These are phyloP conservation scores for Entomobrya multifasciata DNA, from an alignment of 2,888 invertebrate species.

Conservation along the genomic window DNA sequence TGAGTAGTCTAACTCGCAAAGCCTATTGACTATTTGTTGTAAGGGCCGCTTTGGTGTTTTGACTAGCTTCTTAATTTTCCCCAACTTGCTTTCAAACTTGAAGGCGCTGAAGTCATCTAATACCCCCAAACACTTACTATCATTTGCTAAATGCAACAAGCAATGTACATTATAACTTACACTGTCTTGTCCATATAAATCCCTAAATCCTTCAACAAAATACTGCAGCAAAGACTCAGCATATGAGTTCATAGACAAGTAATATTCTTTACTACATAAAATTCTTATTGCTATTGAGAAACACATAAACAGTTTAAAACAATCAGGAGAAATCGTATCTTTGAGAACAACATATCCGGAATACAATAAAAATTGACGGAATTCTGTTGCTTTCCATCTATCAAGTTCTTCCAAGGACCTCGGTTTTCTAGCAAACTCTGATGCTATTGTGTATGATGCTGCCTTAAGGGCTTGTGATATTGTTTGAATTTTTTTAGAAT, in stretches of 20 bases:
- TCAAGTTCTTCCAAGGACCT: slow-evolving; percentile 16
- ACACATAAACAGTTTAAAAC: neutral
- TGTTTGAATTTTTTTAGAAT: neutral
- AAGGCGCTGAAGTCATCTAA: slow-evolving; percentile 47
- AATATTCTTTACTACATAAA: neutral
- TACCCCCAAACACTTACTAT: neutral
- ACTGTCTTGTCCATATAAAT: slow-evolving; percentile 20
- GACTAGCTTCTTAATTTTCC: slow-evolving; percentile 18
- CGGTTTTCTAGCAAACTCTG: slow-evolving; percentile 36
- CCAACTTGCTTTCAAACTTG: slow-evolving; percentile 46
- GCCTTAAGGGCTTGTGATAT: no score
- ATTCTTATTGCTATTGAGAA: slow-evolving; percentile 1
- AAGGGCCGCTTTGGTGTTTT: slow-evolving; percentile 22
- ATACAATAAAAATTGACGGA: slow-evolving; percentile 47
- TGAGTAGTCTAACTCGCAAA: no score
- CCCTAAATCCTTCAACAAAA: slow-evolving; percentile 3
- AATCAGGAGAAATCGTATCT: neutral
- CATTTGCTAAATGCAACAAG: slow-evolving; percentile 25
- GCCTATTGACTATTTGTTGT: neutral
- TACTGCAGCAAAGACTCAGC: neutral
- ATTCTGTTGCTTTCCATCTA: slow-evolving; percentile 56
- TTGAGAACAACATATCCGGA: slow-evolving; percentile 21
- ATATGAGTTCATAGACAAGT: neutral
- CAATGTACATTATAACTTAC: slow-evolving; percentile 45
- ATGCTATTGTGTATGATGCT: no score